phyloP scores from a whole-genome alignment of 1,140 invertebrate species.

The Scaptomyza montana region DNA sequence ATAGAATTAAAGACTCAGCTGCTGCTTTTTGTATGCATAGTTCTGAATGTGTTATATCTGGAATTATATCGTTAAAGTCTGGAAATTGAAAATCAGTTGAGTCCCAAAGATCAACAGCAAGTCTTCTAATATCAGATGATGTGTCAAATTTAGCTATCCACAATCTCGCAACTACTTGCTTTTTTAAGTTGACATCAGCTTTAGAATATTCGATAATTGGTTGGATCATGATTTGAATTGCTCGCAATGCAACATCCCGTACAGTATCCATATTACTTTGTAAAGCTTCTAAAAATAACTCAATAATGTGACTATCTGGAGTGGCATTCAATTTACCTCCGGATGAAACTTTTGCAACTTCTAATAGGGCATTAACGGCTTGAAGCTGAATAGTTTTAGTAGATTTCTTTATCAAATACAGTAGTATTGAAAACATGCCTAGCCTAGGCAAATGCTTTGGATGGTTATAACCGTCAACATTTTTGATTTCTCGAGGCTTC shows the following conservation, averaged over 20 bases:
- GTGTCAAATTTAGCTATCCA: constrained; percentile 92
- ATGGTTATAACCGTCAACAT: constrained; percentile 85
- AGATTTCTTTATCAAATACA: constrained; percentile 90
- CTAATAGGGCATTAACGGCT: constrained; percentile 90
- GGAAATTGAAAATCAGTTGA: constrained; percentile 85
- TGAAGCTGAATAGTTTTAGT: constrained; percentile 89
- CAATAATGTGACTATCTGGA: constrained; percentile 89
- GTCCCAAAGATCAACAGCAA: constrained; percentile 89
- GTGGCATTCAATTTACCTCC: constrained; percentile 86
- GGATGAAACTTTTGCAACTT: constrained; percentile 89
- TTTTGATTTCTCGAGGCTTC: constrained; percentile 85
- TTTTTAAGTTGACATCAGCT: constrained; percentile 85
- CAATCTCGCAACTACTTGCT: constrained; percentile 87
- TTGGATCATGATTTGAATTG: constrained; percentile 87
- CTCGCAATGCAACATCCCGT: constrained; percentile 91
- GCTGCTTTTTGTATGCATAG: constrained; percentile 91
- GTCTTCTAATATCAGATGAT: constrained; percentile 87
- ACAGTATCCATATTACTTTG: constrained; percentile 88
- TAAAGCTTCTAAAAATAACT: constrained; percentile 90
- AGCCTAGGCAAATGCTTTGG: constrained; percentile 91
- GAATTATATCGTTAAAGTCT: constrained; percentile 87
- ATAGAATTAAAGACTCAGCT: constrained; percentile 89
- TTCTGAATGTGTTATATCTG: constrained; percentile 91
- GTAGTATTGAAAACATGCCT: constrained; percentile 91
- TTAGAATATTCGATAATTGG: constrained; percentile 88